phyloP scores from a whole-genome alignment of 2,888 invertebrate genomes.

The Serrognathus titanus region DNA sequence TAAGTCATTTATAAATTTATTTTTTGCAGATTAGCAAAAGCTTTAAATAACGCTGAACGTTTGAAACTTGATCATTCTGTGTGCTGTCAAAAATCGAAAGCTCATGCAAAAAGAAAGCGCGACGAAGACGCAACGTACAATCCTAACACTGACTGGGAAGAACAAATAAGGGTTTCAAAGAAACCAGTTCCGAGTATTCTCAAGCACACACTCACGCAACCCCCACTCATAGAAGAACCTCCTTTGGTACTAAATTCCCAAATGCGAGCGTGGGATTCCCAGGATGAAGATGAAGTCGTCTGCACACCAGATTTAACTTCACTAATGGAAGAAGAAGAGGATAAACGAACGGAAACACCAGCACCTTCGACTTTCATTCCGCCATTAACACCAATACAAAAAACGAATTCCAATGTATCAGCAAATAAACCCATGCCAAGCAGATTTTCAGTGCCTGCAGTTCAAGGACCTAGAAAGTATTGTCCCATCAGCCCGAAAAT shows the following conservation, averaged over 20 bases:
- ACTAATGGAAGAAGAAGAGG: slow-evolving; percentile 23
- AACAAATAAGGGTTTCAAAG: slow-evolving; percentile 27
- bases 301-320: slow-evolving; percentile 58
- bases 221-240: not conserved
- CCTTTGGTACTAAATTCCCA: not conserved
- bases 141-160: slow-evolving; percentile 19
- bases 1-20: not conserved
- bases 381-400: not conserved
- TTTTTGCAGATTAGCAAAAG: slow-evolving; percentile 48
- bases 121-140: slow-evolving; percentile 19
- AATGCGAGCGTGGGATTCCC: slow-evolving; percentile 9
- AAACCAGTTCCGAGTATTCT: slow-evolving; percentile 27
- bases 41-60: slow-evolving; percentile 46
- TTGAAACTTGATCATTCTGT: slow-evolving; percentile 35
- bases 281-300: slow-evolving; percentile 54
- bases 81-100: slow-evolving; percentile 41
- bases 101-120: slow-evolving; percentile 24
- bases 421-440: not conserved
- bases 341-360: no score
- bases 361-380: not conserved
- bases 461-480: slow-evolving; percentile 3
- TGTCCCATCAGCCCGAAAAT: slow-evolving; percentile 10
- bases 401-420: not conserved
- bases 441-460: not conserved
- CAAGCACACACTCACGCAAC: slow-evolving; percentile 20